Evolutionary conservation across 2,113 vertebrate species (phyloP).

Genomic region (Scytalopus superciliaris): DNA sequence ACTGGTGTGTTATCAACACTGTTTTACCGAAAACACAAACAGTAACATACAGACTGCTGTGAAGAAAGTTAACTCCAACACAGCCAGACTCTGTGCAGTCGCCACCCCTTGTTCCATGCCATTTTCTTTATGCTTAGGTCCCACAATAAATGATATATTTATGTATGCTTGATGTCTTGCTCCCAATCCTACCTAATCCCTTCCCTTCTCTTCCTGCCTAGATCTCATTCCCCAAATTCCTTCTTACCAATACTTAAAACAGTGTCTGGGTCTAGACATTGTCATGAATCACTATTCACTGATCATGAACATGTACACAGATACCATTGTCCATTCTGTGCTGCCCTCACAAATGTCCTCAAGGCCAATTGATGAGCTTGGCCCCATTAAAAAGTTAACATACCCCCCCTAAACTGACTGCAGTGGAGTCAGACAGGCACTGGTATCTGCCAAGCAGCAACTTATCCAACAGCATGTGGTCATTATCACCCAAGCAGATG

Average conservation of each 20-base stretch:
- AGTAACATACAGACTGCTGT: neutral
- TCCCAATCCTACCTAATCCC: fast-evolving
- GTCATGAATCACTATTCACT: neutral
- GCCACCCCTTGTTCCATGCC: neutral
- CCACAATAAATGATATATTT: neutral
- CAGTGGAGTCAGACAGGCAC: neutral
- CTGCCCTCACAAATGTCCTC: neutral
- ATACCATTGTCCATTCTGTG: neutral
- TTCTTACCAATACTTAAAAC: neutral
- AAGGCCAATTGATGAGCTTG: neutral
- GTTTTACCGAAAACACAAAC: neutral
- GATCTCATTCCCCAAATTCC: neutral
- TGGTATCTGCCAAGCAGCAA: neutral
- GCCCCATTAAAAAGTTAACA: neutral
- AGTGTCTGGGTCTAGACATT: neutral
- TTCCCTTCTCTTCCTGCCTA: neutral
- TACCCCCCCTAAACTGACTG: neutral
- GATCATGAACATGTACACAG: neutral
- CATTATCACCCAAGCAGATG: neutral
- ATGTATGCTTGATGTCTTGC: neutral
- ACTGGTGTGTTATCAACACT: fast-evolving
- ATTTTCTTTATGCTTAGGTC: neutral
- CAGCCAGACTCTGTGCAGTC: too few species aligned
- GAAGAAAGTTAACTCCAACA: neutral
- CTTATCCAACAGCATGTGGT: neutral